Evolutionary conservation across 2,113 vertebrate genomes (phyloP).

Genomic region (Lepidothrix coronata): DNA sequence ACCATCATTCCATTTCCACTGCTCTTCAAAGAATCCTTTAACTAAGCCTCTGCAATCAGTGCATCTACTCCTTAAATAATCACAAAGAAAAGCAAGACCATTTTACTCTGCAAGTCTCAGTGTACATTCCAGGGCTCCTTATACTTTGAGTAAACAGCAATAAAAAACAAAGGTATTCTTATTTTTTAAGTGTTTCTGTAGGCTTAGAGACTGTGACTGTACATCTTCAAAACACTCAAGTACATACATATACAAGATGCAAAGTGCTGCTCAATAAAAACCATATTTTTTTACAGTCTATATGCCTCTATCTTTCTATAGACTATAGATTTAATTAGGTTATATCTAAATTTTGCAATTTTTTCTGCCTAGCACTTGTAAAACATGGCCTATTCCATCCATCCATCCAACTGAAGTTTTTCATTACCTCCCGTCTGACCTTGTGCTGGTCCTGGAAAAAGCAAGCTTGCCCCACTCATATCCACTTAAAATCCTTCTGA

Average conservation of each 20-base stretch:
- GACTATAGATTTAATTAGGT: background rate
- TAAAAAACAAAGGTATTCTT: background rate
- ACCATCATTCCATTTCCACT: background rate
- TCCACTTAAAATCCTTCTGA: background rate
- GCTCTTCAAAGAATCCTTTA: background rate
- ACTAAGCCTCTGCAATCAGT: background rate
- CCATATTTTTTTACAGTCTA: background rate
- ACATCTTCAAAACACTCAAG: background rate
- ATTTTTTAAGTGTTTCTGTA: background rate
- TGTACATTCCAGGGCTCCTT: background rate
- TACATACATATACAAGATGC: background rate
- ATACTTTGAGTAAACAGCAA: background rate
- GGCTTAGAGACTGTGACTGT: background rate
- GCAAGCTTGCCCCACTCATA: background rate
- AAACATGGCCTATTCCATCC: background rate
- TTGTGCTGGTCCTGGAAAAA: background rate
- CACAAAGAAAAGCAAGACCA: background rate
- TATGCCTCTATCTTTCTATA: background rate
- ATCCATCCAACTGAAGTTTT: background rate
- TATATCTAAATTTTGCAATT: background rate
- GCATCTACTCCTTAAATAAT: background rate
- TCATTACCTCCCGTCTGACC: background rate
- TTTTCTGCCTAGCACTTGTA: background rate
- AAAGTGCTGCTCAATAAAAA: background rate
- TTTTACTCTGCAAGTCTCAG: background rate